Base-by-base conservation (phyloP, 1,140 invertebrate species). In the Drosophila aff. region DNA sequence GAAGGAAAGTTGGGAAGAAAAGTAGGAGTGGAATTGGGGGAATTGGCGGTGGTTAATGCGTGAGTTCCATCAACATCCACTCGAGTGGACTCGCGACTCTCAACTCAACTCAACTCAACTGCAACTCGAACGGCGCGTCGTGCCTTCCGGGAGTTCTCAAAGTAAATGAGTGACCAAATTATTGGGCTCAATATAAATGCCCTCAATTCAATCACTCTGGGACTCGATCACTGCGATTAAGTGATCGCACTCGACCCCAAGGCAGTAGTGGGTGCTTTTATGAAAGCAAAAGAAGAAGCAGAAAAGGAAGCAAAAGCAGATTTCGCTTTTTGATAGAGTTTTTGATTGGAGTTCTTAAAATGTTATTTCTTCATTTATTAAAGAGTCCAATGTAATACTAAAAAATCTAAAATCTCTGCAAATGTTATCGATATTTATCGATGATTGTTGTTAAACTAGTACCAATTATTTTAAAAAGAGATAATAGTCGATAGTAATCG, bases 31-130 rank as follows among this genome's bases (percentile, higher is more conserved):
- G 28, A 28, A 18, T 33, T 52, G 49, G 28, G n/a, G 1, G 7
- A 2, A 26, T 26, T 18, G 50, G 1, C n/a, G 4, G 64, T 52
- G 53, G 71, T 26, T 72, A 44, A 73, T 60, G 66, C 63, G 64
- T 71, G 40, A 67, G 65, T 71, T 38, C 40, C 67, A 67, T 71
- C 23, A 31, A 52, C n/a, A 36, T 36, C 15, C 16, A 62, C 6
- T 61, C 21, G 28, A 57, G 53, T 55, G 53, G 53, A 57, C 53
- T 57, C 21, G 53, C 53, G 53, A 57, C 53, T 57, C 33, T 61
- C 28, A 28, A 28, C 28, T 28, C 5, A 28, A 28, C 5, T 4
- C 26, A 28, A 28, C 3, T 61, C 43, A 61, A 33, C 8, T 46
- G 38, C 57, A 60, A 60, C 58, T 40, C 21, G 21, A 40, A 40